Base-by-base conservation (phyloP, 2,888 invertebrate species). In the Aspidiotus destructor region DNA sequence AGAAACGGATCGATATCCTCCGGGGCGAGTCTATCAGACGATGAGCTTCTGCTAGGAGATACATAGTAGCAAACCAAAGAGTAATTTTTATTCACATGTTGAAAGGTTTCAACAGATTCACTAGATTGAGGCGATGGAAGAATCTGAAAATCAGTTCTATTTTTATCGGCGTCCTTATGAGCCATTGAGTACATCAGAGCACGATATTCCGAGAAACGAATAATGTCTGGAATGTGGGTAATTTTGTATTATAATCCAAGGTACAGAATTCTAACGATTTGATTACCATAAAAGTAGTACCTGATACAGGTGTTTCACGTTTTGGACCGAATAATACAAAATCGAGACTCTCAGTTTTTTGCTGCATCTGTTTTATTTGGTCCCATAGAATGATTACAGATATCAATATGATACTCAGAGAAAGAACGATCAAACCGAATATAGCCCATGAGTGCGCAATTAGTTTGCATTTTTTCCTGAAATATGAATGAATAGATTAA, bases 61-160 rank as follows among this genome's bases (percentile, higher is more conserved):
- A 82, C 82, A 77, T 88, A 89, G 77, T 90, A 90, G 75, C 89
- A 90, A 11, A 87, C 83, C 68, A 85, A 69, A 73, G 77, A 74
- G 52, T 70, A 72, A 10, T 65, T 54, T 15, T 72, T 72, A 9
- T 67, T 58, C 52, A 71, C 60, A 16, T 71, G 70, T 60, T 60
- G 53, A 42, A 60, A 65, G 28, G 69, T 69, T 15, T 61, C 62
- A 15, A 62, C 52, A 10, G 16, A 52, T 52, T 62, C 52, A 52
- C 52, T 58, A 17, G 40, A 10, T 28, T 28, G 13, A 28, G 13
- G 40, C 17, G 15, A 8, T 11, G 9, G 48, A 8, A n/a, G 48
- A 48, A 48, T 48, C 48, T 13, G 10, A n/a, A 11, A 8, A 60
- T 40, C 60, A 8, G 13, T 40, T 17, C 7, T 8, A 13, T 60